Conservation (phyloP, 2,888 invertebrate genomes). For the Isotomurus palustris region DNA sequence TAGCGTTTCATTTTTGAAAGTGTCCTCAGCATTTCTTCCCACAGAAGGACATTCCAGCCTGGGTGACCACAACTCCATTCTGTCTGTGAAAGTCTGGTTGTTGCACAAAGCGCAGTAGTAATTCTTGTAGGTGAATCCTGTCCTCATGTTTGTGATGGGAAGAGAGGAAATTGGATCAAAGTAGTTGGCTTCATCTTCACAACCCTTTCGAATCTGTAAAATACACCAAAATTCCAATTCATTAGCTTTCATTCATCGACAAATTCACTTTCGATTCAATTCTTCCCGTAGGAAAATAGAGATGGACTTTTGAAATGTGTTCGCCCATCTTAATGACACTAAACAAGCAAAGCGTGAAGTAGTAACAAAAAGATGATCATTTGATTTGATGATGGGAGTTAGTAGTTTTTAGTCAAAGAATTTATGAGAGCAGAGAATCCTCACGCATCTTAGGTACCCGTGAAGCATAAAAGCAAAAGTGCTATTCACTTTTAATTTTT, state of each 20-base stretch:
- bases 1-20: constrained; percentile 36
- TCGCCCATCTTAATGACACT: no score
- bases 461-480: no score
- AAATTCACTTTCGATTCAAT: no score
- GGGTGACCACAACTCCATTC: constrained; percentile 50
- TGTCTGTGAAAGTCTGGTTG: constrained; percentile 47
- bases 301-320: no score
- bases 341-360: no score
- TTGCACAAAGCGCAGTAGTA: constrained; percentile 53
- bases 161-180: constrained; percentile 49
- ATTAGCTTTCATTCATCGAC: background rate
- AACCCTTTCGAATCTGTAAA: constrained; percentile 44
- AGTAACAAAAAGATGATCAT: no score
- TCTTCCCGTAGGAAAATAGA: no score
- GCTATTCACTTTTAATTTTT: no score
- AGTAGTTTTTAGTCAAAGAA: no score
- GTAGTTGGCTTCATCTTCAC: constrained; percentile 37
- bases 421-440: no score
- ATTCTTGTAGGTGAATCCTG: constrained; percentile 49
- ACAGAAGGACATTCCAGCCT: constrained; percentile 50
- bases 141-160: constrained; percentile 49
- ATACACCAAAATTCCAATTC: constrained; percentile 5
- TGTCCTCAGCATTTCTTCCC: constrained; percentile 34
- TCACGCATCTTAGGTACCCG: no score
- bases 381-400: no score